Percentiles rank a stretch among this genome's conserved stretches.
These are phyloP conservation scores for Poecilus cupreus DNA, from an alignment of 2,888 invertebrate species.

Conservation along the genomic window DNA sequence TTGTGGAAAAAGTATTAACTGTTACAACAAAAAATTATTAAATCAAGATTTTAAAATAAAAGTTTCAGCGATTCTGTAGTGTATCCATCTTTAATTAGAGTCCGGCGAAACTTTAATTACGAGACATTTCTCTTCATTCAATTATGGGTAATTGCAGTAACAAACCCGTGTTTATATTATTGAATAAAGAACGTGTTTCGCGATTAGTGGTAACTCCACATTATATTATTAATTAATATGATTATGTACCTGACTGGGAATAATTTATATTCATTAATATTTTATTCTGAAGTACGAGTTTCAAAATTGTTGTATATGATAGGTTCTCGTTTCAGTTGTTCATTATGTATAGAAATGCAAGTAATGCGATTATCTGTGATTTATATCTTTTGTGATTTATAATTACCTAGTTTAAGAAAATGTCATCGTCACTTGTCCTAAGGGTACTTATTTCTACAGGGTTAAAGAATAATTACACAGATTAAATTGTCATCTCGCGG, in stretches of 20 bases:
- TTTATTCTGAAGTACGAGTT: constrained; percentile 6
- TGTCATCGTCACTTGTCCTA: not conserved
- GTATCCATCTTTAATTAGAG: too few species aligned
- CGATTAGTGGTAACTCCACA: constrained; percentile 5
- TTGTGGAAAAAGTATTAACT: too few species aligned
- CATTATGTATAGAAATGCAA: constrained; percentile 28
- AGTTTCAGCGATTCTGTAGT: too few species aligned
- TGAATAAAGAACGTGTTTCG: not conserved
- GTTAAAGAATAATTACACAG: constrained; percentile 33
- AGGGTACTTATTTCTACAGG: constrained; percentile 16
- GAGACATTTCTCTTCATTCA: not conserved
- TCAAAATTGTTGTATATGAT: constrained; percentile 22
- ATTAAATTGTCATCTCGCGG: constrained; percentile 19
- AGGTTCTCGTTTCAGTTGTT: constrained; percentile 8
- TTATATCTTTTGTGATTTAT: constrained; percentile 26
- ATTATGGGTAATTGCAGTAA: not conserved
- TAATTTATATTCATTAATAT: constrained; percentile 31
- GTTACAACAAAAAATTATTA: too few species aligned
- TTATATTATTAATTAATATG: constrained; percentile 22
- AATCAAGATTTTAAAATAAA: too few species aligned
- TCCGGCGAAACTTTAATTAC: too few species aligned
- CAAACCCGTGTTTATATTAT: constrained; percentile 6
- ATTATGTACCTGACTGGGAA: constrained; percentile 10
- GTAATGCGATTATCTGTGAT: constrained; percentile 40
- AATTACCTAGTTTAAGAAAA: constrained; percentile 30